A percentile compares a stretch with the other conserved stretches of the same genome.
Conservation (phyloP, 2,113 vertebrate species). For the Hucho hucho region DNA sequence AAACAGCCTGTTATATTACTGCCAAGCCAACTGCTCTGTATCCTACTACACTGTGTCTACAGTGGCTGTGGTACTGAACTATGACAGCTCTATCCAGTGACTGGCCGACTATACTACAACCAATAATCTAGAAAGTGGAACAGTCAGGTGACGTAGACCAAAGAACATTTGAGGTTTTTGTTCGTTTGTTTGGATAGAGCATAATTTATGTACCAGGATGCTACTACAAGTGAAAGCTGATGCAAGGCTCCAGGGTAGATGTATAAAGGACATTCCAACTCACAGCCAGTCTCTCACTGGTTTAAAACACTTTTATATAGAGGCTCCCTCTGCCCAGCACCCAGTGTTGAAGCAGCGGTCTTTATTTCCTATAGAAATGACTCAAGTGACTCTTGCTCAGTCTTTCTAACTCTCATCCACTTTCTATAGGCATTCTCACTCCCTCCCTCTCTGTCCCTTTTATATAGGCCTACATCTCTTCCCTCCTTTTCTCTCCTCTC, state of each 20-base stretch:
- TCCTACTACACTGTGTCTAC: neutral
- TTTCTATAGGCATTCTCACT: slow-evolving; percentile 1
- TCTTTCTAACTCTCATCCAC: slow-evolving; percentile 1
- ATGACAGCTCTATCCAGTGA: slow-evolving; percentile 55
- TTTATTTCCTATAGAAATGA: slow-evolving; percentile 26
- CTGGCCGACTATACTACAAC: neutral
- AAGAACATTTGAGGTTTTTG: no score
- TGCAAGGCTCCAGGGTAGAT: no score
- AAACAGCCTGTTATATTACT: slow-evolving; percentile 49
- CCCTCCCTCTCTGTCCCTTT: neutral
- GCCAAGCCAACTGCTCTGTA: slow-evolving; percentile 40
- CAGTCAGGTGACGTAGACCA: no score
- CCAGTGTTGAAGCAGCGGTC: slow-evolving; percentile 30
- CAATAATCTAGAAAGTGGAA: no score
- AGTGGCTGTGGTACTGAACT: slow-evolving; percentile 21
- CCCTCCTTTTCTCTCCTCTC: neutral
- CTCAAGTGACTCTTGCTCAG: neutral
- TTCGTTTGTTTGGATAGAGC: no score
- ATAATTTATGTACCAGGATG: no score
- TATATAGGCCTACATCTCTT: neutral
- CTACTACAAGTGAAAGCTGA: no score
- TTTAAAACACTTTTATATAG: neutral
- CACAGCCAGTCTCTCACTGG: neutral
- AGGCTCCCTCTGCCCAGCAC: slow-evolving; percentile 3
- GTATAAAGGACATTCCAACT: no score